Conservation (phyloP, 2,113 vertebrate genomes). For the Xenopus laevis region DNA sequence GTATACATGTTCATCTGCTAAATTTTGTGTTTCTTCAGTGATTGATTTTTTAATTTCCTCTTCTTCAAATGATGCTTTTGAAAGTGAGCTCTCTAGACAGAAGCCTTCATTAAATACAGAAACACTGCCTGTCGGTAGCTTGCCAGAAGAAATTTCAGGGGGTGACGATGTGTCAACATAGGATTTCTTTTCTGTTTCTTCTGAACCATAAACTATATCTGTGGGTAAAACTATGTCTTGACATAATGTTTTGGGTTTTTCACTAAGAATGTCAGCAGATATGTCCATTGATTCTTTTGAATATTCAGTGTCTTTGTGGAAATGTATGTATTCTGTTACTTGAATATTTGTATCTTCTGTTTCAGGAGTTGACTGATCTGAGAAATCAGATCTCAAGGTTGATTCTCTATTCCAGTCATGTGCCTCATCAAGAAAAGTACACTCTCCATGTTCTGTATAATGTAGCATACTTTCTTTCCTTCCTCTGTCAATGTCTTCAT, state of each 20-base stretch:
- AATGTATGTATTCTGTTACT: conserved; percentile 31
- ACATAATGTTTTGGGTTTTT: not conserved
- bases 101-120: not conserved
- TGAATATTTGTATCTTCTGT: conserved; percentile 28
- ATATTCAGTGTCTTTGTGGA: conserved; percentile 46
- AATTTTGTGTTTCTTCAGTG: not conserved
- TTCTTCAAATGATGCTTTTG: not conserved
- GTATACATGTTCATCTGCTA: conserved; percentile 15
- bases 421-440: conserved; percentile 85
- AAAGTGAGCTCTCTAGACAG: not conserved
- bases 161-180: conserved; percentile 30
- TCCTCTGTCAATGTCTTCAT: not conserved
- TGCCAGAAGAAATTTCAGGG: not conserved
- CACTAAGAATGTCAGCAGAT: not conserved
- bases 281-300: not conserved
- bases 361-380: conserved; percentile 28
- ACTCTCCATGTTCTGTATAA: conserved; percentile 82
- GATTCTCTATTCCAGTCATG: conserved; percentile 60
- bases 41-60: conserved; percentile 1
- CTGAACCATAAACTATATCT: conserved; percentile 2
- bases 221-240: not conserved
- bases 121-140: not conserved
- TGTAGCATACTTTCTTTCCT: conserved; percentile 59
- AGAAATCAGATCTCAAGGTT: conserved; percentile 21
- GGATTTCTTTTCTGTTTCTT: conserved; percentile 2